phyloP scores from a whole-genome alignment of 2,113 vertebrate genomes.

The Plestiodon gilberti region DNA sequence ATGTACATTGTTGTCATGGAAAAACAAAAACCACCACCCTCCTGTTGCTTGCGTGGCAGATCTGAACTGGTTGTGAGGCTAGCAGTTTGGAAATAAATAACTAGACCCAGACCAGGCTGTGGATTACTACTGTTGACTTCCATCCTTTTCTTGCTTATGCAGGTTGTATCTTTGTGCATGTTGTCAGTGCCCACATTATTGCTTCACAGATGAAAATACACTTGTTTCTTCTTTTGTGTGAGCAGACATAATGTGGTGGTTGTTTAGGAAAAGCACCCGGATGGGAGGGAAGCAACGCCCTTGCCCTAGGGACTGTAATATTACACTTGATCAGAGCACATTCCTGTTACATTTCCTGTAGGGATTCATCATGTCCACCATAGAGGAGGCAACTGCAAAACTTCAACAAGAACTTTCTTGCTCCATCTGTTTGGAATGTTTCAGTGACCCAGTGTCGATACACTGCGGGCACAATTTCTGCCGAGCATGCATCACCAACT shows the following conservation, averaged over 20 bases:
- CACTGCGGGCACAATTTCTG: conserved; percentile 7
- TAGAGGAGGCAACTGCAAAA: not conserved
- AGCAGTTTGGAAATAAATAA: not conserved
- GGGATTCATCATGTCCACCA: not conserved
- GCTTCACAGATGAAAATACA: not conserved
- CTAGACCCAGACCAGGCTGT: not conserved
- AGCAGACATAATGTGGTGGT: not conserved
- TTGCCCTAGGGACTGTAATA: not conserved
- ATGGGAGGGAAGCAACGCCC: not conserved
- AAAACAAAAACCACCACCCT: not conserved
- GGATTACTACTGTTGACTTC: not conserved
- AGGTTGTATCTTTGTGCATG: not conserved
- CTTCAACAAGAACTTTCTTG: not conserved
- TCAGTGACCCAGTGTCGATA: not conserved
- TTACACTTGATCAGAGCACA: not conserved
- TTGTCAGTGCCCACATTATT: not conserved
- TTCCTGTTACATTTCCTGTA: not conserved
- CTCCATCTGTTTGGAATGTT: not conserved
- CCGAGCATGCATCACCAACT: not conserved
- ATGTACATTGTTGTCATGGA: not conserved
- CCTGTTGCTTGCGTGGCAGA: not conserved
- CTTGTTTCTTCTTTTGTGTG: not conserved
- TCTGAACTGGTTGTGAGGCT: not conserved
- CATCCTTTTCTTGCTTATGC: not conserved
- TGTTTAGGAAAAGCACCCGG: not conserved